Percentiles rank a stretch among this genome's conserved stretches.
Evolutionary conservation across 2,113 vertebrate species (phyloP).

Genomic region (Microcebus lehilahytsara): DNA sequence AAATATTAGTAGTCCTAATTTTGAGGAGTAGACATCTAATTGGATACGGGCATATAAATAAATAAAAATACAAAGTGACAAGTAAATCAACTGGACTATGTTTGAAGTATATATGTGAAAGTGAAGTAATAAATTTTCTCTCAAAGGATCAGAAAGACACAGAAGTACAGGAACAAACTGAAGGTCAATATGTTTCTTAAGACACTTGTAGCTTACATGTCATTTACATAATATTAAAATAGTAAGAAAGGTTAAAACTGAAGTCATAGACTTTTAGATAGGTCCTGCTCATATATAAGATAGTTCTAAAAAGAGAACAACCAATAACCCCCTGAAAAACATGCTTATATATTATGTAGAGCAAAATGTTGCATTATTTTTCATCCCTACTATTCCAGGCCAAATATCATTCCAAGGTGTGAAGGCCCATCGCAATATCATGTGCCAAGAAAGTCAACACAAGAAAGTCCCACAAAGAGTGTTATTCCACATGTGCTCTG

Average conservation of each 20-base stretch:
- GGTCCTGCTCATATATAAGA: not conserved
- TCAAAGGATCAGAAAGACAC: not conserved
- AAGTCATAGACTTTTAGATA: not conserved
- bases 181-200: not conserved
- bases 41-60: not conserved
- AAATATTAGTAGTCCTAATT: not conserved
- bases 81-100: not conserved
- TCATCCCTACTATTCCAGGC: not conserved
- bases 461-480: not conserved
- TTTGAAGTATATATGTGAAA: not conserved
- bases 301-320: not conserved
- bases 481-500: not conserved
- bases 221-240: not conserved
- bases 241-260: not conserved
- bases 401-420: not conserved
- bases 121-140: not conserved
- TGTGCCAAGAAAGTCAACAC: not conserved
- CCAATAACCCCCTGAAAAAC: not conserved
- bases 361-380: not conserved
- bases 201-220: not conserved
- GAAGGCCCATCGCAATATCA: not conserved
- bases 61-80: constrained; percentile 4
- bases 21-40: not conserved
- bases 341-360: not conserved
- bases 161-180: not conserved